Evolutionary conservation across 1,140 invertebrate genomes (phyloP), one percentile per base, ranked within the genome.

Genomic region (Calosoma granatense): DNA sequence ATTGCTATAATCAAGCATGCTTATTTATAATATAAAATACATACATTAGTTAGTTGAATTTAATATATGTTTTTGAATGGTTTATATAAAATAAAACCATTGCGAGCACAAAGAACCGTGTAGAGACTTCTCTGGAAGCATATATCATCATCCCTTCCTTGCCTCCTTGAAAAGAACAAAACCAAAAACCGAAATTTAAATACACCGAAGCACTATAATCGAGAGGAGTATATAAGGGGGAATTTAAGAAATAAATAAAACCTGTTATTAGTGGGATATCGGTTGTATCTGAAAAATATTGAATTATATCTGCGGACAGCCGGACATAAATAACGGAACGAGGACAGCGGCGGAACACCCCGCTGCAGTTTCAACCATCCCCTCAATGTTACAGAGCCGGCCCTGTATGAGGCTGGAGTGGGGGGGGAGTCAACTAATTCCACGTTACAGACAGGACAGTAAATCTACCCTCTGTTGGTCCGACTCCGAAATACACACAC

Each of bases 221-320:
- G 15, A 36, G 26, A n/a, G 6, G 41, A 9, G 15, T 17, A 47
- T 17, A 47, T 6, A 30, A 30, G 41, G 17, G 6, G 17, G 15
- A 47, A 47, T 47, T 47, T 47, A 47, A 6, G 41, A 47, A 47
- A 47, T 47, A 47, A 47, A 47, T 47, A 47, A 47, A 47, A 47
- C 41, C 41, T 47, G 15, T 47, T 47, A 47, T 47, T 47, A 47
- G 41, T 47, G 15, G 15, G 41, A 17, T 11, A 11, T 11, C 15
- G 6, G 41, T 47, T 11, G 41, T 47, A 47, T 47, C 41, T 11
- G 41, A 47, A 47, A 47, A 47, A 47, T 11, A 47, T 47, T 47
- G 41, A 47, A 47, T 47, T 47, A 47, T 47, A 47, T 47, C 41
- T 47, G 41, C 41, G 15, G 41, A 47, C 41, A 47, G 15, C 9